phyloP scores from a whole-genome alignment of 2,797 vertebrate genomes.

The Chloroceryle amazona region DNA sequence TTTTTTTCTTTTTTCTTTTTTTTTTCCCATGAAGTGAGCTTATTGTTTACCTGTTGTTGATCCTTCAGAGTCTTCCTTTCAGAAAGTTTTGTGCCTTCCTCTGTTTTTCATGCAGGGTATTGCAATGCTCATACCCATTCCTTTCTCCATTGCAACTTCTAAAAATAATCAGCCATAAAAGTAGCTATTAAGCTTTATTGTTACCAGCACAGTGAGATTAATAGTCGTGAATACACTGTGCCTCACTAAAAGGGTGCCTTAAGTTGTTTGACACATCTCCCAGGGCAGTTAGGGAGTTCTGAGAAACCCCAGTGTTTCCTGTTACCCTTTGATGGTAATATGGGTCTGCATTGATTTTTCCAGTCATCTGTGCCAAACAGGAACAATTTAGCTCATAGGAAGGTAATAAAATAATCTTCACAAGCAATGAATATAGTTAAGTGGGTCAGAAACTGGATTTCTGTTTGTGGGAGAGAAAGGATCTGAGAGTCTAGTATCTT shows the following conservation, averaged over 20 bases:
- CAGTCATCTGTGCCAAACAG: constrained; percentile 60
- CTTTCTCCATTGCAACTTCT: neutral
- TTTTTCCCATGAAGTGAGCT: neutral
- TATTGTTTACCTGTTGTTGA: neutral
- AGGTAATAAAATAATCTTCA: constrained; percentile 59
- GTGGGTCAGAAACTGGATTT: neutral
- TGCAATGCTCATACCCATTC: neutral
- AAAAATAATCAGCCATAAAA: constrained; percentile 57
- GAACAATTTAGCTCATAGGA: constrained; percentile 48
- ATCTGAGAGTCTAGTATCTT: neutral
- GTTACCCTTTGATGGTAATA: constrained; percentile 37
- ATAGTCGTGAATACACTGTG: constrained; percentile 27
- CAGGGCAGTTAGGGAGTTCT: constrained; percentile 50
- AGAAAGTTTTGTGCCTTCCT: neutral
- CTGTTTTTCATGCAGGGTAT: neutral
- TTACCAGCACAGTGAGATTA: constrained; percentile 48
- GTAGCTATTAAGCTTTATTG: constrained; percentile 34
- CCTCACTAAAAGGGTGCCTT: constrained; percentile 40
- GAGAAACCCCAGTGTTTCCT: constrained; percentile 64
- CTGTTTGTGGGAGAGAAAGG: neutral
- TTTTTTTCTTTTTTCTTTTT: neutral
- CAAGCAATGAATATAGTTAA: constrained; percentile 7
- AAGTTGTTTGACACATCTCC: constrained; percentile 47
- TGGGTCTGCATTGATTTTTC: constrained; percentile 68
- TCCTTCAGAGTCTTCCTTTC: neutral